Percentiles rank a stretch among this genome's conserved stretches.
These are phyloP conservation scores for Cardinalis cardinalis DNA, from an alignment of 2,113 vertebrate species.

Conservation along the genomic window DNA sequence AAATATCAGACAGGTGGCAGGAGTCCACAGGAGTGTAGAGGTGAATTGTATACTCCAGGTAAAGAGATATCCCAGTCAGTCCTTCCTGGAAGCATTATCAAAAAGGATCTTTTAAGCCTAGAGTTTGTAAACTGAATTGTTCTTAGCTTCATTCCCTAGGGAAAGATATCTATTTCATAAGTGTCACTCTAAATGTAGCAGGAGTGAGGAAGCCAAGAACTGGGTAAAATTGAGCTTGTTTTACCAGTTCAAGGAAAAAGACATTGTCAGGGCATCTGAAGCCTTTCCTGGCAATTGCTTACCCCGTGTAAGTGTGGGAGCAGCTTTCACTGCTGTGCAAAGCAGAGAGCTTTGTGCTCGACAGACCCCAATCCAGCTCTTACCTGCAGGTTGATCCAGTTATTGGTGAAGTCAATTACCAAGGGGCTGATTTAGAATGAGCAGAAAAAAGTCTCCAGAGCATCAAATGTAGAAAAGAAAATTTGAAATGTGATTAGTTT, in stretches of 20 bases:
- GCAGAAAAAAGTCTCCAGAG: not conserved
- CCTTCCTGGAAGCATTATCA: not conserved
- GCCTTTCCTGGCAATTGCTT: not conserved
- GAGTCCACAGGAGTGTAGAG: not conserved
- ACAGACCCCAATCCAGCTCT: not conserved
- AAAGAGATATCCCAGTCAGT: not conserved
- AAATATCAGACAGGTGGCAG: not conserved
- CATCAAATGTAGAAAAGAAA: conserved; percentile 30
- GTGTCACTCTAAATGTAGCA: conserved; percentile 1
- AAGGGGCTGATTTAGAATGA: not conserved
- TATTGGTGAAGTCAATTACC: not conserved
- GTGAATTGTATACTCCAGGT: not conserved
- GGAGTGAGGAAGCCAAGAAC: conserved; percentile 6
- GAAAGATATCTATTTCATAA: conserved; percentile 18
- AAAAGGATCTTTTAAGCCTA: not conserved
- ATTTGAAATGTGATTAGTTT: conserved; percentile 23
- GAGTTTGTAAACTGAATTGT: conserved; percentile 14
- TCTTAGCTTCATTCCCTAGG: not conserved
- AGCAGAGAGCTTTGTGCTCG: not conserved
- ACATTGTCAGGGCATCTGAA: not conserved
- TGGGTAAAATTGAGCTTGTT: not conserved
- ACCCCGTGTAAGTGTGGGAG: not conserved
- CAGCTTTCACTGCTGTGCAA: not conserved
- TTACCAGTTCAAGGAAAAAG: not conserved
- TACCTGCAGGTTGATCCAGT: not conserved